Evolutionary conservation across 2,888 invertebrate species (phyloP).

Genomic region (Ophioninae sp.): DNA sequence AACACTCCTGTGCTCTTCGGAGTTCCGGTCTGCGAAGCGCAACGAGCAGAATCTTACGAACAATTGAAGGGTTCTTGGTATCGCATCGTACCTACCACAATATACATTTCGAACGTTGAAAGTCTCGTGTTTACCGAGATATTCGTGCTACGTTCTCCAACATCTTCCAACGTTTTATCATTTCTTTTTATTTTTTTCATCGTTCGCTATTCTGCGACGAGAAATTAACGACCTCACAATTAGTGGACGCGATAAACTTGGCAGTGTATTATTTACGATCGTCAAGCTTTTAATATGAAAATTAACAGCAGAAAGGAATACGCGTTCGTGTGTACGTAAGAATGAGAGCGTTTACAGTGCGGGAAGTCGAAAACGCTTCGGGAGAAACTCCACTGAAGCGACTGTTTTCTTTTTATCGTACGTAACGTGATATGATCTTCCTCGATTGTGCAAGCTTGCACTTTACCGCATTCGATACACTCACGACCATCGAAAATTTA

Average conservation of each 20-base stretch:
- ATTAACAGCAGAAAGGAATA: constrained; percentile 3
- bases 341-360: background rate
- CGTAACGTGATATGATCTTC: constrained; percentile 49
- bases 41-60: constrained; percentile 61
- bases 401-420: constrained; percentile 17
- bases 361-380: background rate
- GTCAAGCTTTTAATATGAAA: constrained; percentile 11
- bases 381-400: constrained; percentile 34
- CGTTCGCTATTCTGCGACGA: constrained; percentile 34
- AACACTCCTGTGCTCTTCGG: constrained; percentile 35
- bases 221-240: constrained; percentile 56
- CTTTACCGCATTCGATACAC: constrained; percentile 38
- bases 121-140: background rate
- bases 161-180: constrained; percentile 19
- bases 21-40: constrained; percentile 70
- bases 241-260: constrained; percentile 54
- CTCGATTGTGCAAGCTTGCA: constrained; percentile 41
- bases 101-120: background rate
- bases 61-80: constrained; percentile 36
- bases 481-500: constrained; percentile 36
- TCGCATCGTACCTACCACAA: background rate
- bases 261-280: constrained; percentile 43
- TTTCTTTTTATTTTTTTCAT: constrained; percentile 38
- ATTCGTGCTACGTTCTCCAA: constrained; percentile 7
- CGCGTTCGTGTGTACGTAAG: background rate